Conservation (phyloP, 2,888 invertebrate species). For the Emmelina monodactyla region DNA sequence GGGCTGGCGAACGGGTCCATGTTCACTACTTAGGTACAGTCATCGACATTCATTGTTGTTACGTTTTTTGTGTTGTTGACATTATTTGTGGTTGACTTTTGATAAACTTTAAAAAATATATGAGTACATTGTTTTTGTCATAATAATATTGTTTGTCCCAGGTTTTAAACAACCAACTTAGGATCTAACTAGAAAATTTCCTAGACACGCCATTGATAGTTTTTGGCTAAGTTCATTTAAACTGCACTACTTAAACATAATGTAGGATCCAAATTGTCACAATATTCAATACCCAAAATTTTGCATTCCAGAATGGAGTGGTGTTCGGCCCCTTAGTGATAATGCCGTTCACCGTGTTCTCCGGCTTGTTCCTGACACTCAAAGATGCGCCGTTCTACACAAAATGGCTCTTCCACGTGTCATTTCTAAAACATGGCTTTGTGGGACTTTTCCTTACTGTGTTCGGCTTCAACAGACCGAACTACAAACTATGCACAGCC, state of each 20-base stretch:
- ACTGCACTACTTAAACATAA: too few species aligned
- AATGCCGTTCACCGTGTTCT: constrained; percentile 89
- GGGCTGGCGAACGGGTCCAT: constrained; percentile 87
- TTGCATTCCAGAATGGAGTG: constrained; percentile 78
- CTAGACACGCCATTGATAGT: too few species aligned
- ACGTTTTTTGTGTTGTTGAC: too few species aligned
- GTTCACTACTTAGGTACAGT: constrained; percentile 82
- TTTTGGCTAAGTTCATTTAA: too few species aligned
- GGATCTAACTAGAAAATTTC: too few species aligned
- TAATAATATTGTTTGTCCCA: too few species aligned
- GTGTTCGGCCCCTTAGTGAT: constrained; percentile 88
- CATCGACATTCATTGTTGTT: too few species aligned
- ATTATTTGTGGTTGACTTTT: too few species aligned
- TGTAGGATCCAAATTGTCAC: too few species aligned
- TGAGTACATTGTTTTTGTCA: too few species aligned
- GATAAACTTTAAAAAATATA: too few species aligned
- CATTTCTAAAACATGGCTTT: constrained; percentile 88
- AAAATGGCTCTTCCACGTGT: constrained; percentile 86
- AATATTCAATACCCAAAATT: constrained; percentile 6
- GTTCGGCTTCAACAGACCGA: constrained; percentile 81
- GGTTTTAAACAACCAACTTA: too few species aligned
- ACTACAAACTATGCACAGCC: constrained; percentile 76
- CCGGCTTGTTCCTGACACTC: constrained; percentile 90
- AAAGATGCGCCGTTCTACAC: constrained; percentile 80
- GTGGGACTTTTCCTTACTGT: constrained; percentile 83